Evolutionary conservation across 2,888 invertebrate species (phyloP), one percentile per base, ranked within the genome.

Genomic region (Junonia oenone): DNA sequence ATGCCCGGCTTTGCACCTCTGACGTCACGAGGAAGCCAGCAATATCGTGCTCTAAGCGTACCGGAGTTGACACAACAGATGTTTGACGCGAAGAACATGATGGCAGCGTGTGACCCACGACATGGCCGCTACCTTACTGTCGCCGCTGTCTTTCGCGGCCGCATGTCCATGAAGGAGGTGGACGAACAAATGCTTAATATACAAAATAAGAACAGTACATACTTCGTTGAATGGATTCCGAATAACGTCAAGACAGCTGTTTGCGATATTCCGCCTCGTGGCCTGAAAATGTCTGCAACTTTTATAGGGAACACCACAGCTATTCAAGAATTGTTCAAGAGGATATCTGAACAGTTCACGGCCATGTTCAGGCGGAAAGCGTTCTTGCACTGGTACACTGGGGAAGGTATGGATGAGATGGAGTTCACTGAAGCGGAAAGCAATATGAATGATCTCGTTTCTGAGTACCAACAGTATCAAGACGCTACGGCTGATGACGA

Each of bases 71-170:
- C 97, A 0, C 93, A 95, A 66, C 96, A 96, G 78, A 95, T 96
- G 95, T 98, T 97, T 73, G 97, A 97, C 74, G 95, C 97, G 5
- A 97, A 97, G 81, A 98, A 97, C 82, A 97, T 97, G 97, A 98
- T 97, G 97, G 97, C 97, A 3, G 97, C 97, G 6, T 97, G 97
- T 72, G 96, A 97, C 76, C 97, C 97, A 0, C 92, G 97, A 14
- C 96, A 95, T 73, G 97, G 97, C 13, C 92, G 97, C 50, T 97
- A 97, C 72, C 84, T 97, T 31, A 97, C 97, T 0, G 97, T 97
- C 0, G 97, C 97, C 0, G 96, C 96, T 4, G 94, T 97, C 51
- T 97, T 97, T 91, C 92, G 97, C 54, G 97, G 96, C 0, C 92
- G 95, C 40, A 96, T 97, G 96, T 97, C 97, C 9, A 97, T 97